Evolutionary conservation across 2,797 vertebrate species (phyloP).

Genomic region (Oryzias sinensis): DNA sequence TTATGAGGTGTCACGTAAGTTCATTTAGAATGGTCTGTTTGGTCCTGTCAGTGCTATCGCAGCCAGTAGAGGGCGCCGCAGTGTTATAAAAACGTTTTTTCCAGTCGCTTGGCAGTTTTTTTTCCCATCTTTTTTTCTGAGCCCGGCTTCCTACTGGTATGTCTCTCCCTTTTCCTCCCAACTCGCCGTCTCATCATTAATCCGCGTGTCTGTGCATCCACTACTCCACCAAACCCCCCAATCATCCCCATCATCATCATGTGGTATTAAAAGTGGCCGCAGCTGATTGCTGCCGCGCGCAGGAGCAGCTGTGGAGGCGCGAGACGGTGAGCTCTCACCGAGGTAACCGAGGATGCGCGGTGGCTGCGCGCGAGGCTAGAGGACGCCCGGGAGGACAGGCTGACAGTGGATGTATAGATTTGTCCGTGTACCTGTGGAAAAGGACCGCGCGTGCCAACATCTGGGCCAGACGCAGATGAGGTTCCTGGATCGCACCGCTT

Average conservation of each 20-base stretch:
- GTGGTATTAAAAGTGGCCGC: conserved; percentile 64
- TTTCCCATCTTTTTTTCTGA: conserved; percentile 60
- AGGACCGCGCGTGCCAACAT: conserved; percentile 37
- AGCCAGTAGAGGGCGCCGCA: conserved; percentile 69
- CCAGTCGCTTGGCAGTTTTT: conserved; percentile 70
- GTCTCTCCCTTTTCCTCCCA: conserved; percentile 67
- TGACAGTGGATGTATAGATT: conserved; percentile 48
- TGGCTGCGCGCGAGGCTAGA: conserved; percentile 60
- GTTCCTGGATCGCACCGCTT: conserved; percentile 56
- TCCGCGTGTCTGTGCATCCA: conserved; percentile 49
- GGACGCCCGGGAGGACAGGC: conserved; percentile 67
- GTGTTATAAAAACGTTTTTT: conserved; percentile 62
- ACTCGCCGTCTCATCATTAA: conserved; percentile 65
- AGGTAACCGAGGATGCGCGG: conserved; percentile 58
- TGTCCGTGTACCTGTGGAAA: conserved; percentile 40
- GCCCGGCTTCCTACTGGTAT: conserved; percentile 70
- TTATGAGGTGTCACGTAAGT: too few species aligned
- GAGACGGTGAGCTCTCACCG: conserved; percentile 49
- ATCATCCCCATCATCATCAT: conserved; percentile 23
- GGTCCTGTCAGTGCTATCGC: conserved; percentile 8
- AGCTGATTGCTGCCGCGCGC: conserved; percentile 36
- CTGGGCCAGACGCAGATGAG: conserved; percentile 56
- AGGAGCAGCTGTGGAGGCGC: conserved; percentile 30
- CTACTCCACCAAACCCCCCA: conserved; percentile 36
- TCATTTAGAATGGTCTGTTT: too few species aligned